phyloP scores from a whole-genome alignment of 2,888 invertebrate genomes.

The Noctua fimbriata region DNA sequence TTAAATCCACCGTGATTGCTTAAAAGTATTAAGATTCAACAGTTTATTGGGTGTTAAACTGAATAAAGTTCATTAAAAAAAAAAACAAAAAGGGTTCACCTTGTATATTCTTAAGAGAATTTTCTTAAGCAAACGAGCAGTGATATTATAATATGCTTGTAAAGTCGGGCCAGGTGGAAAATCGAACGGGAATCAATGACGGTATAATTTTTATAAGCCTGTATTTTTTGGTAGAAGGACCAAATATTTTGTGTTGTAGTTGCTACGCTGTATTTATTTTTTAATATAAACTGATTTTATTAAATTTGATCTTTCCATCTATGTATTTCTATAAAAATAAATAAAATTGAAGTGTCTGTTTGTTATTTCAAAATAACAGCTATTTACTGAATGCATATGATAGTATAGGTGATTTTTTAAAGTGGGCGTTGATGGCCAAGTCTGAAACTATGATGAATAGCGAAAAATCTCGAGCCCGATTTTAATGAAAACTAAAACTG shows the following conservation, averaged over 20 bases:
- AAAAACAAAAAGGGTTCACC: not conserved
- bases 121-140: slow-evolving; percentile 27
- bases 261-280: not conserved
- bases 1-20: no score
- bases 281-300: not conserved
- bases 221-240: not conserved
- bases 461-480: no score
- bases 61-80: not conserved
- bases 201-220: slow-evolving; percentile 27
- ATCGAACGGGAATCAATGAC: slow-evolving; percentile 13
- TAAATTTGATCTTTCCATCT: no score
- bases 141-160: slow-evolving; percentile 39
- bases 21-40: not conserved
- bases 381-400: no score
- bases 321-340: no score
- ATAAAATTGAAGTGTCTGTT: no score
- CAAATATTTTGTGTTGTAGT: not conserved
- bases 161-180: slow-evolving; percentile 44
- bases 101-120: not conserved
- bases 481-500: no score
- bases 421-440: no score
- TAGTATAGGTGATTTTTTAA: no score
- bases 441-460: no score
- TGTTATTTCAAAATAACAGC: no score
- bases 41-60: not conserved